A percentile compares a stretch with the other conserved stretches of the same genome.
Evolutionary conservation across 2,797 vertebrate species (phyloP).

Genomic region (Intellagama lesueurii): DNA sequence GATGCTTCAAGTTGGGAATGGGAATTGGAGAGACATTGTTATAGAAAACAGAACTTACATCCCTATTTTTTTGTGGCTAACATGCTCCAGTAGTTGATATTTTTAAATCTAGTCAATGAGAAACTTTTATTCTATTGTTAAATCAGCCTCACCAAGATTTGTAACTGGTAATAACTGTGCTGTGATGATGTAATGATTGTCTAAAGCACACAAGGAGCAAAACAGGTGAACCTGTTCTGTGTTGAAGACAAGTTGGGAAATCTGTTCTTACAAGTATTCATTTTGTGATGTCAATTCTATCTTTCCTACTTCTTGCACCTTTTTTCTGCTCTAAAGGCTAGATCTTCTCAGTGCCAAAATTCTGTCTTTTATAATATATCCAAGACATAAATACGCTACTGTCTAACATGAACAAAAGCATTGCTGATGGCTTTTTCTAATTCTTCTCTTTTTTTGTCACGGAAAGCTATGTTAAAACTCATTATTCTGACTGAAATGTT

Average conservation of each 20-base stretch:
- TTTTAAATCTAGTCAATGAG: slow-evolving; percentile 36
- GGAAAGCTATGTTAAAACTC: slow-evolving; percentile 16
- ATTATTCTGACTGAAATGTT: slow-evolving; percentile 36
- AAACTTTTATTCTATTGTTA: slow-evolving; percentile 32
- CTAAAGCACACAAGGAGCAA: slow-evolving; percentile 24
- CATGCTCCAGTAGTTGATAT: slow-evolving; percentile 38
- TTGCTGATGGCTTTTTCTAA: slow-evolving; percentile 34
- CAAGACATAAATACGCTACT: slow-evolving; percentile 47
- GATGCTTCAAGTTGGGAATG: slow-evolving; percentile 62
- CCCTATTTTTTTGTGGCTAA: slow-evolving; percentile 40
- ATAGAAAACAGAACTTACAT: slow-evolving; percentile 62
- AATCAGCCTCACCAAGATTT: slow-evolving; percentile 46
- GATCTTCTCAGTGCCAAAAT: slow-evolving; percentile 43
- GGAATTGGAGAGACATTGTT: slow-evolving; percentile 11
- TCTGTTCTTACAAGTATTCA: slow-evolving; percentile 44
- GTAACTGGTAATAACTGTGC: slow-evolving; percentile 35
- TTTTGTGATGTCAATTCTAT: slow-evolving; percentile 46
- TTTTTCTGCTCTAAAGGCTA: slow-evolving; percentile 40
- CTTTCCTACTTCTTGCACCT: slow-evolving; percentile 13
- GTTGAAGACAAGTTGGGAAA: slow-evolving; percentile 59
- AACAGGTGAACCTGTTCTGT: slow-evolving; percentile 28
- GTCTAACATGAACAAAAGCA: slow-evolving; percentile 55
- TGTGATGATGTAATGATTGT: slow-evolving; percentile 6
- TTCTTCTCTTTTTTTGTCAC: slow-evolving; percentile 32
- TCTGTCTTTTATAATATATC: slow-evolving; percentile 49